These are phyloP conservation scores for Romanogobio albipinnatus DNA, from an alignment of 2,113 vertebrate genomes.

Conservation along the genomic window DNA sequence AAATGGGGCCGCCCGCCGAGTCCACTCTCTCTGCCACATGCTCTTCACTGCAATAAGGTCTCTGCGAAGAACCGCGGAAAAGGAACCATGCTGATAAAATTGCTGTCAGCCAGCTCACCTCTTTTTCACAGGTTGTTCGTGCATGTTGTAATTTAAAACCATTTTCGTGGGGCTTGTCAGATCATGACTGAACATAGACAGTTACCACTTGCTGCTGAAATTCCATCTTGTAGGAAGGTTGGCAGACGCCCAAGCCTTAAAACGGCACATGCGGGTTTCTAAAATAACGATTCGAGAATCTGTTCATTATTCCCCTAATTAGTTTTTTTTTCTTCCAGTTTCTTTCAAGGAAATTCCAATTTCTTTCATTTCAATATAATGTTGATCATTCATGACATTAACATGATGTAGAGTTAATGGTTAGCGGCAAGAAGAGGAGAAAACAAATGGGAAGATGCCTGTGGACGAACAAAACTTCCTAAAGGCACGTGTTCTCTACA, in stretches of 20 bases:
- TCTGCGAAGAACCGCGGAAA: constrained; percentile 17
- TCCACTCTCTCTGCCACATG: constrained; percentile 42
- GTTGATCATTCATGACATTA: not conserved
- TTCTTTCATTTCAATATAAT: not conserved
- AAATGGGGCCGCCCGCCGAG: constrained; percentile 32
- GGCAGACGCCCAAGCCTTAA: not conserved
- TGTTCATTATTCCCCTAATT: not conserved
- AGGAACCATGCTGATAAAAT: constrained; percentile 49
- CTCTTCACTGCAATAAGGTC: constrained; percentile 39
- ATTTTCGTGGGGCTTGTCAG: constrained; percentile 6
- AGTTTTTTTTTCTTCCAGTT: not conserved
- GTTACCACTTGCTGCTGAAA: constrained; percentile 31
- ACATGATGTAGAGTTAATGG: not conserved
- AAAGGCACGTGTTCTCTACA: too few species aligned
- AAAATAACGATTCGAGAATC: not conserved
- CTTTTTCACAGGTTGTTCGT: constrained; percentile 7
- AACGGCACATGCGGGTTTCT: not conserved
- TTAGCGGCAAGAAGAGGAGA: too few species aligned
- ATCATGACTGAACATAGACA: constrained; percentile 30
- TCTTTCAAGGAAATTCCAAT: not conserved
- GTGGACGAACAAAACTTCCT: too few species aligned
- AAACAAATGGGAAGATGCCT: too few species aligned
- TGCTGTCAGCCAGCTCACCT: constrained; percentile 39
- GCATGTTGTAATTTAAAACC: constrained; percentile 42
- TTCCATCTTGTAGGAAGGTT: constrained; percentile 15